Percentiles rank a stretch among this genome's conserved stretches.
These are phyloP conservation scores for Smithornis capensis DNA, from an alignment of 2,113 vertebrate genomes.

Conservation along the genomic window DNA sequence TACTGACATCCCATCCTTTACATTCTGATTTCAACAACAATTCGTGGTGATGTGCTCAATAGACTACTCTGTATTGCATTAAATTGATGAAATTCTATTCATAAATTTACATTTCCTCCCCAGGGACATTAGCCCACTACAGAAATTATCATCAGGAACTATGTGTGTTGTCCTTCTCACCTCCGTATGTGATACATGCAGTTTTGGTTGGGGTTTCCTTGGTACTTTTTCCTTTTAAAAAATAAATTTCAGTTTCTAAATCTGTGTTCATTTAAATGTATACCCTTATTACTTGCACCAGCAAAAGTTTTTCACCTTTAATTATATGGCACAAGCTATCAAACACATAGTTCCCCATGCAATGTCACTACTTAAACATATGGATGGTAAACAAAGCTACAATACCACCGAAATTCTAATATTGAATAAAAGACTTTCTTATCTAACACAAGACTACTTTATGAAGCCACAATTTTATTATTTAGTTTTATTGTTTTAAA, in stretches of 20 bases:
- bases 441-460: conserved; percentile 17
- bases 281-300: background rate
- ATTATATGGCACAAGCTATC: background rate
- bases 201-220: background rate
- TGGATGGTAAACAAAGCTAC: background rate
- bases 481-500: conserved; percentile 70
- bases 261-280: background rate
- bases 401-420: background rate
- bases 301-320: background rate
- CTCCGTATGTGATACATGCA: background rate
- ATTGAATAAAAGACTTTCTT: conserved; percentile 6
- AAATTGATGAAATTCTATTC: background rate
- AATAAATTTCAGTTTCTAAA: background rate
- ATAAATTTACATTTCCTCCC: background rate
- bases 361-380: background rate
- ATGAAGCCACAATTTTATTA: conserved; percentile 55
- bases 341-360: background rate
- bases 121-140: background rate
- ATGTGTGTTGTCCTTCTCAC: background rate
- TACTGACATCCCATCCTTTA: background rate
- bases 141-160: background rate
- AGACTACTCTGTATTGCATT: background rate
- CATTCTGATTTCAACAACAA: background rate
- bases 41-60: background rate
- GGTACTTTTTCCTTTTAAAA: background rate